Base-by-base conservation (phyloP, 92 coral and sea anemone species). In the Pocillopora grandis region DNA sequence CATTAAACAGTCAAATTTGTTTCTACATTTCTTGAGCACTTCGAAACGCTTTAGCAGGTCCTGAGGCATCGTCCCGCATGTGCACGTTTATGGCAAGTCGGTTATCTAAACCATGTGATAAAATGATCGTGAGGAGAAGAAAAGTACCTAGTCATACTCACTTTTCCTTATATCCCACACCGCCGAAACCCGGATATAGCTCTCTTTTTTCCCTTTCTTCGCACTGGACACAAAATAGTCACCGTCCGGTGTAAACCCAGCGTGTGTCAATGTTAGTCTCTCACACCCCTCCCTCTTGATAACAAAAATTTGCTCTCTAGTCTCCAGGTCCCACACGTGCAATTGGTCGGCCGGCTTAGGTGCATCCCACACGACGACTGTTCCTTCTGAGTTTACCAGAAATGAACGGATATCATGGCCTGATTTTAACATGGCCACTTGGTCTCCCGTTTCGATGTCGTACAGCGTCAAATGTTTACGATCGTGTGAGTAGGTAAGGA, bases 381-480 rank as follows among this genome's bases (percentile, higher is more conserved):
- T 89, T 59, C 98, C 98, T 71, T 82, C 80, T 10, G 77, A 72
- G 81, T 91, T 87, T 31, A 92, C 93, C 13, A 87, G 77, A 65
- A 91, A 94, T 10, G 87, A 88, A 61, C 77, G 86, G 23, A 91
- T 89, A 52, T 60, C 85, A 79, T 76, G 83, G 59, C 78, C 87
- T 9, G 91, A 85, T 42, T 80, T 59, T 42, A 94, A 37, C 71
- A 70, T 82, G 8, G 92, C 92, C 15, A 85, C 81, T 86, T 91
- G 87, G 16, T 89, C 98, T 52, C 98, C 98, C n/a, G 98, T 89
- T 62, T 91, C 95, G 33, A 91, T 75, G 86, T 81, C 83, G 84
- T 91, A 94, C 57, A 89, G 72, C 72, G 72, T 76, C 58, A 94
- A 76, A 65, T 72, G 76, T 84, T 85, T 94, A 55, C 85, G 91